Evolutionary conservation across 2,888 invertebrate genomes (phyloP), one percentile per base, ranked within the genome.

Genomic region (Argyresthia goedartella): DNA sequence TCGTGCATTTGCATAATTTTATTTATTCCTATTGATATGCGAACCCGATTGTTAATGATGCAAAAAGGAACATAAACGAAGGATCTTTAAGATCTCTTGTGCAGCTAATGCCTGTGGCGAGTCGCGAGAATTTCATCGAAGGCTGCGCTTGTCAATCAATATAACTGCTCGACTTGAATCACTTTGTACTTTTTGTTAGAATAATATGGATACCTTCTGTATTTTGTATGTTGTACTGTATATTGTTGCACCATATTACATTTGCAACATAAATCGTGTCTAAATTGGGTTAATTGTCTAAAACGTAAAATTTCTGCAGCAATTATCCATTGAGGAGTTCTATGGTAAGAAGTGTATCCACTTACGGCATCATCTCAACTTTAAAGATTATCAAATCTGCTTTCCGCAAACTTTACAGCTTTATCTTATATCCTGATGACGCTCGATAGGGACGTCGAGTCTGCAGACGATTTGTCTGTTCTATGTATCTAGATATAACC

Each of bases 111-210:
- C 67, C 65, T 71, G 67, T 61, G 63, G 64, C 67, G 63, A 70
- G 67, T 76, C 73, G 76, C 75, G 72, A 75, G 76, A 78, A 72
- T 76, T 73, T 74, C 80, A 79, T 80, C 74, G 74, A 75, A 76
- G 70, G 74, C 74, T 72, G 73, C 71, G 76, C 80, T 81, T 84
- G 82, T 84, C 84, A 81, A 84, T 82, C 81, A 82, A 81, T 82
- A 82, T 81, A 81, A 65, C 66, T 56, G 61, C 72, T 62, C 66
- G 66, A 66, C 70, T 68, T 64, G 65, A 66, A 66, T 61, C 73
- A 72, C 71, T 74, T 72, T 71, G 71, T 69, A 62, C 55, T 56
- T 52, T 13, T 54, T 59, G 61, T 55, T 51, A 61, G 64, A 52
- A 57, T 73, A 64, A 54, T 60, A 56, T 71, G 78, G 84, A 81